A percentile compares a stretch with the other conserved stretches of the same genome.
Conservation (phyloP, 2,888 invertebrate genomes). For the Phrixothrix hirtus region DNA sequence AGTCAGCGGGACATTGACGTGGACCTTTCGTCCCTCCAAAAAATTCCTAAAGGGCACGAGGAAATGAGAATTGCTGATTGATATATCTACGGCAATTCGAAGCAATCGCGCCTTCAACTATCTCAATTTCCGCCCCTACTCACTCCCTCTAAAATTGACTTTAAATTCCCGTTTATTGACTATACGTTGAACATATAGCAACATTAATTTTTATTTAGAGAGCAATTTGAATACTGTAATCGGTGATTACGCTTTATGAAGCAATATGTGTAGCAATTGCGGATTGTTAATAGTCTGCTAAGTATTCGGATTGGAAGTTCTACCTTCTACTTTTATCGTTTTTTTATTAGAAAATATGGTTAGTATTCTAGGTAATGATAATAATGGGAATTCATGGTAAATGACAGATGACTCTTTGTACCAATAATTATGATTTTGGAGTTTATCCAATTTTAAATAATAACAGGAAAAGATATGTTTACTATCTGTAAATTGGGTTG, state of each 20-base stretch:
- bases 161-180: constrained; percentile 40
- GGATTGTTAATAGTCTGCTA: constrained; percentile 28
- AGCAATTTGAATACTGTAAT: constrained; percentile 33
- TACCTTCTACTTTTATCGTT: constrained; percentile 9
- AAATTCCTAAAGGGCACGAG: constrained; percentile 27
- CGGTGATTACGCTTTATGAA: constrained; percentile 29
- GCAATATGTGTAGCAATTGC: constrained; percentile 30
- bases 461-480: neutral
- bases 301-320: constrained; percentile 13
- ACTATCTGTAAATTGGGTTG: too few species aligned
- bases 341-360: neutral
- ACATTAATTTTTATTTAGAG: constrained; percentile 38
- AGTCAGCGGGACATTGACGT: too few species aligned
- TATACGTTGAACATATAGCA: constrained; percentile 28
- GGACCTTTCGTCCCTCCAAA: constrained; percentile 10
- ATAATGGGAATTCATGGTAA: neutral
- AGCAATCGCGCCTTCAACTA: constrained; percentile 36
- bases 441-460: neutral
- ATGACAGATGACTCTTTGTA: too few species aligned
- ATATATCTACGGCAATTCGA: constrained; percentile 38
- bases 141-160: constrained; percentile 36
- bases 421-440: too few species aligned
- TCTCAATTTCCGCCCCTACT: constrained; percentile 35
- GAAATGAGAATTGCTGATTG: constrained; percentile 41
- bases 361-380: neutral